phyloP scores from a whole-genome alignment of 1,140 invertebrate species.

The Chlorops oryzae region DNA sequence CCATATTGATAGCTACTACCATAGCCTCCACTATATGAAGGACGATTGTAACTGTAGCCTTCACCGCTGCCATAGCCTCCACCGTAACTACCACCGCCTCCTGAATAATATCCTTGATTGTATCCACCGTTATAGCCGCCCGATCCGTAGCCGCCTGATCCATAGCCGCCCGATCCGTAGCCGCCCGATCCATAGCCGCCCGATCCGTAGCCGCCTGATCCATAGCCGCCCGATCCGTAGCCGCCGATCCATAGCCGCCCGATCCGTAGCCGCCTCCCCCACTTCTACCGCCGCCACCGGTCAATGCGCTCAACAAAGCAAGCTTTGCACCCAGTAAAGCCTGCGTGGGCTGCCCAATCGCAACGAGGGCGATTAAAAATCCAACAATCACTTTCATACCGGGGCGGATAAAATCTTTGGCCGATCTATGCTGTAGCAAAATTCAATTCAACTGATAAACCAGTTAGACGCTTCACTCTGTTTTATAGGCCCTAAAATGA shows the following conservation, averaged over 20 bases:
- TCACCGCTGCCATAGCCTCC: conserved; percentile 8
- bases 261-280: conserved; percentile 11
- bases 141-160: conserved; percentile 20
- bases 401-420: neutral
- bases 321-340: conserved; percentile 36
- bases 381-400: conserved; percentile 32
- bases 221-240: conserved; percentile 17
- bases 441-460: conserved; percentile 38
- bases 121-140: conserved; percentile 29
- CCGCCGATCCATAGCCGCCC: conserved; percentile 26
- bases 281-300: conserved; percentile 11
- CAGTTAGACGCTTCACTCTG: conserved; percentile 27
- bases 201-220: conserved; percentile 24
- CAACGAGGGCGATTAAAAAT: conserved; percentile 28
- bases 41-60: conserved; percentile 10
- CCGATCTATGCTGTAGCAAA: conserved; percentile 13
- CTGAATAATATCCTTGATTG: conserved; percentile 30
- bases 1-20: conserved; percentile 2
- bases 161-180: conserved; percentile 6
- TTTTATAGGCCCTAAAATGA: conserved; percentile 35
- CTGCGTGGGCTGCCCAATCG: conserved; percentile 24
- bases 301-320: conserved; percentile 25
- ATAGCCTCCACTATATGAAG: conserved; percentile 13
- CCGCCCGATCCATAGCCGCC: conserved; percentile 18
- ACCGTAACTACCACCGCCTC: conserved; percentile 9